Conservation (phyloP, 1,140 invertebrate species). For the Penaeus vannamei region DNA sequence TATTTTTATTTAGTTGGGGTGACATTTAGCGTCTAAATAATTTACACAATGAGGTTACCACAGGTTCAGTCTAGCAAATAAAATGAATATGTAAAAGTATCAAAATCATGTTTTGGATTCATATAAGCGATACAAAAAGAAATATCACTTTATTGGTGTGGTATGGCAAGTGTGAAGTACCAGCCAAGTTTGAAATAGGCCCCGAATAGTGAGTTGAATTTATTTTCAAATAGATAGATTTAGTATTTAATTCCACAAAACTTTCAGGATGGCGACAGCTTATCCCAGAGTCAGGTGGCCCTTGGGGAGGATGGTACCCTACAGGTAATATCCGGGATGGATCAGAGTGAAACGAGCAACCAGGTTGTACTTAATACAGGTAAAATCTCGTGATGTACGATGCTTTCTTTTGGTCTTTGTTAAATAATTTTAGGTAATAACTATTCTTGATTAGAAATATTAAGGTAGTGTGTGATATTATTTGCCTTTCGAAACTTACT, state of each 20-base stretch:
- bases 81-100: no score
- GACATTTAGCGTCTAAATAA: no score
- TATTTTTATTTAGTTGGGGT: no score
- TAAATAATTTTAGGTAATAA: not conserved
- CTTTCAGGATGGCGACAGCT: conserved; percentile 58
- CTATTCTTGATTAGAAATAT: no score
- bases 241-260: no score
- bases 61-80: no score
- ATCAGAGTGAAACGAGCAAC: conserved; percentile 64
- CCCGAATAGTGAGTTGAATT: not conserved
- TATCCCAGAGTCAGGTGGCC: conserved; percentile 54
- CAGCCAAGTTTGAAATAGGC: not conserved
- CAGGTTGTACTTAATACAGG: conserved; percentile 76
- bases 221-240: not conserved
- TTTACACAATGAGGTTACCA: no score
- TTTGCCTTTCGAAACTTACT: no score
- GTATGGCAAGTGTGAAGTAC: not conserved
- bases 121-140: no score
- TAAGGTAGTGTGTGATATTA: no score
- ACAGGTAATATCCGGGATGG: conserved; percentile 57
- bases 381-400: conserved; percentile 1
- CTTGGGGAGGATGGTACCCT: conserved; percentile 58
- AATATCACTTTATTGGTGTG: not conserved
- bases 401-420: conserved; percentile 44
- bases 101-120: no score